Evolutionary conservation across 2,797 vertebrate species (phyloP).

Genomic region (Lateolabrax maculatus): DNA sequence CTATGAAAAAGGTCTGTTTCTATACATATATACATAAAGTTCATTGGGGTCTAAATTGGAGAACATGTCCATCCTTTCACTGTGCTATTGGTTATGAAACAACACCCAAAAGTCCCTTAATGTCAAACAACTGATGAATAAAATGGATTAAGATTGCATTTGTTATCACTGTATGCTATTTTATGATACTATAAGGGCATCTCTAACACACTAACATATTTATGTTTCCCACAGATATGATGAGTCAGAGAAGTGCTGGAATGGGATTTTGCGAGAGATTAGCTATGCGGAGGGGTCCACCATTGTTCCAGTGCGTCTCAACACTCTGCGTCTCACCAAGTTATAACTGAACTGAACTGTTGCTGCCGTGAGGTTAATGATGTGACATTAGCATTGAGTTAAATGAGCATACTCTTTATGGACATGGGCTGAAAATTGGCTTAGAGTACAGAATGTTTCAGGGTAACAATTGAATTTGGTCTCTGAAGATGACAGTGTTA

Average conservation of each 20-base stretch:
- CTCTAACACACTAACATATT: not conserved
- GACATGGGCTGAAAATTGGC: conserved; percentile 9
- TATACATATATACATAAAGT: not conserved
- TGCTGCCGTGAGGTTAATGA: not conserved
- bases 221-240: conserved; percentile 87
- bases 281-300: conserved; percentile 91
- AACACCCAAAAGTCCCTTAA: not conserved
- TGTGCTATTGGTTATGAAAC: not conserved
- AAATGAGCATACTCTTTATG: conserved; percentile 1
- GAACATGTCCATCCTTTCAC: not conserved
- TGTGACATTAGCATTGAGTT: conserved; percentile 6
- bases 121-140: not conserved
- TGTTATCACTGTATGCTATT: conserved; percentile 1
- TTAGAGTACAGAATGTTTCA: conserved; percentile 13
- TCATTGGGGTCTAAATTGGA: not conserved
- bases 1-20: not conserved
- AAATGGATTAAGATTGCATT: not conserved
- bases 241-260: conserved; percentile 92
- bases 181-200: not conserved
- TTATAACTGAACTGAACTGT: conserved; percentile 82
- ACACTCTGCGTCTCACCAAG: conserved; percentile 92
- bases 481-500: not conserved
- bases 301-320: conserved; percentile 90
- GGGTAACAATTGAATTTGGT: not conserved
- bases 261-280: conserved; percentile 93